Evolutionary conservation across 2,113 vertebrate genomes (phyloP).

Genomic region (Calyptomena viridis): DNA sequence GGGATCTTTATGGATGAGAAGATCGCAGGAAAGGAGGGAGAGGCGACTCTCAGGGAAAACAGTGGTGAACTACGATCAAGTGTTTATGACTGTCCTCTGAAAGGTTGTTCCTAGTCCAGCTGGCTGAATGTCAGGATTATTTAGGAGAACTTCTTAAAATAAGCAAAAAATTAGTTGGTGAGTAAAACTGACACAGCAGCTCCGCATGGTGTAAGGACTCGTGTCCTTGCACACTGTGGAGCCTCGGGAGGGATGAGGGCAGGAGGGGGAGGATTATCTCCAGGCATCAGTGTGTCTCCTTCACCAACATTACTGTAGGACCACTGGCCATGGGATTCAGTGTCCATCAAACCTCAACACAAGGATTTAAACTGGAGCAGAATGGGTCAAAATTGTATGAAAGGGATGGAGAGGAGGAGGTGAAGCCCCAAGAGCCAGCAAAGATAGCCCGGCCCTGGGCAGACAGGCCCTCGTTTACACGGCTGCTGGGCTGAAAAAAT

Average conservation of each 20-base stretch:
- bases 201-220: background rate
- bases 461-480: background rate
- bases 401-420: background rate
- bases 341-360: background rate
- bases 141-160: background rate
- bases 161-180: background rate
- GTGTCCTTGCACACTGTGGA: background rate
- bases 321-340: background rate
- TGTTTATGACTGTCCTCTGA: background rate
- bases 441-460: rapidly evolving
- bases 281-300: background rate
- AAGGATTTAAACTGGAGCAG: background rate
- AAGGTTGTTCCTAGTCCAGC: background rate
- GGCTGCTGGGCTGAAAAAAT: background rate
- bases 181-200: background rate
- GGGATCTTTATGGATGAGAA: slow-evolving; percentile 7
- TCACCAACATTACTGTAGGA: rapidly evolving
- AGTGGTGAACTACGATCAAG: background rate
- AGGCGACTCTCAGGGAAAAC: background rate
- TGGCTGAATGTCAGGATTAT: background rate
- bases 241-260: rapidly evolving
- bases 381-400: rapidly evolving
- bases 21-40: background rate
- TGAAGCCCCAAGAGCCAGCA: background rate
- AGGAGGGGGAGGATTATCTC: background rate